Percentiles rank a stretch among this genome's conserved stretches.
Conservation (phyloP, 2,797 vertebrate genomes). For the Melanotaenia nigrans region DNA sequence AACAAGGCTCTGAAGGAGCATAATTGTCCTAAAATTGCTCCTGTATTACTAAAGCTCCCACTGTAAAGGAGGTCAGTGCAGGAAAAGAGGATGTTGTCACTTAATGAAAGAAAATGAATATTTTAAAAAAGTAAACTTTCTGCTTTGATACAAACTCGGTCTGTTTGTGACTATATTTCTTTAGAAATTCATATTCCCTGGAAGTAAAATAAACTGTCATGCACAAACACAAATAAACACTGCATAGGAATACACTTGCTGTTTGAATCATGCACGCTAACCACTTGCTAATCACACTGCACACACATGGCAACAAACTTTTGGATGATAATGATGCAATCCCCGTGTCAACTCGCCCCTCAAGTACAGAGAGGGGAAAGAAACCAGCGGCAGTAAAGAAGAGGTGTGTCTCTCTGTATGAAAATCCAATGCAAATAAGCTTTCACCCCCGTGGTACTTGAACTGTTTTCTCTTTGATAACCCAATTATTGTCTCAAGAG, state of each 20-base stretch:
- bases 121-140: constrained; percentile 37
- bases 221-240: constrained; percentile 21
- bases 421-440: constrained; percentile 99
- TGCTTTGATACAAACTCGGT: constrained; percentile 41
- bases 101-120: constrained; percentile 8
- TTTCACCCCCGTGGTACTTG: constrained; percentile 99
- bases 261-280: constrained; percentile 41
- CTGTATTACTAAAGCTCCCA: neutral
- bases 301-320: constrained; percentile 89
- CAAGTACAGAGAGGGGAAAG: constrained; percentile 83
- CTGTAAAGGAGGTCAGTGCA: neutral
- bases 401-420: constrained; percentile 94
- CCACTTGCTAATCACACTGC: constrained; percentile 88
- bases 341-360: constrained; percentile 91
- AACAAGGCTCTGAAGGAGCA: neutral
- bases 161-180: constrained; percentile 33
- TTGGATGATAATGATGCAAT: constrained; percentile 94
- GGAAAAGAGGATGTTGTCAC: neutral
- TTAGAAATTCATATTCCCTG: constrained; percentile 53
- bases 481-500: constrained; percentile 99
- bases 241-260: constrained; percentile 8
- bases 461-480: constrained; percentile 99
- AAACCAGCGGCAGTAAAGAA: constrained; percentile 84
- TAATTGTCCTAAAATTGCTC: neutral
- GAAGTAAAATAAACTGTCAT: constrained; percentile 41